These are phyloP conservation scores for Carduelis carduelis DNA, from an alignment of 2,797 vertebrate genomes.

Conservation along the genomic window DNA sequence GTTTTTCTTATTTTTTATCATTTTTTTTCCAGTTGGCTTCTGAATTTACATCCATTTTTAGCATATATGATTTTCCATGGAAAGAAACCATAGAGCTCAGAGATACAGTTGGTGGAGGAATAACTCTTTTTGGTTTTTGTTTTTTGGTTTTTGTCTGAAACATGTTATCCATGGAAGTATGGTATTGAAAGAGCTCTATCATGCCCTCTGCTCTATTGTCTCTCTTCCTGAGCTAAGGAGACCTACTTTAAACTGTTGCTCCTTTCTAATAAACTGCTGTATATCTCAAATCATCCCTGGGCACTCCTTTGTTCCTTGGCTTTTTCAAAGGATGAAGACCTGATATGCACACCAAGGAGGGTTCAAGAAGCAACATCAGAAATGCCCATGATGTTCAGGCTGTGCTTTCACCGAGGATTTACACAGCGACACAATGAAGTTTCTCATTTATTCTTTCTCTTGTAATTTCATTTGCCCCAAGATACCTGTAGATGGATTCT, in stretches of 20 bases:
- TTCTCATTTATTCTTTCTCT: neutral
- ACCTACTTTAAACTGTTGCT: neutral
- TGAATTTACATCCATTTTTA: neutral
- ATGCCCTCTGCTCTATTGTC: fast-evolving
- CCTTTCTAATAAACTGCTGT: neutral
- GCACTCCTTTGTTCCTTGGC: neutral
- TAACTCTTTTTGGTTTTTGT: neutral
- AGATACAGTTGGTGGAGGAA: neutral
- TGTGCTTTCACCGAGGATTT: neutral
- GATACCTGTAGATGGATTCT: neutral
- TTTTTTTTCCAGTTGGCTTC: neutral
- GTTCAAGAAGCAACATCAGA: neutral
- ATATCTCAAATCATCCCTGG: neutral
- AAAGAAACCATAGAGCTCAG: neutral
- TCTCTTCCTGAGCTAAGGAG: neutral
- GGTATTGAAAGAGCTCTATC: neutral
- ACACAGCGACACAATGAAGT: neutral
- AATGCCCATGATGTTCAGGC: neutral
- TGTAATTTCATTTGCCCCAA: neutral
- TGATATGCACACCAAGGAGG: neutral
- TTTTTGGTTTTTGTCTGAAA: neutral
- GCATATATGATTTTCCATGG: neutral
- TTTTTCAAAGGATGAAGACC: neutral
- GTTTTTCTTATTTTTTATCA: neutral
- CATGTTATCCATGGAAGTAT: neutral